Percentiles rank a stretch among this genome's conserved stretches.
Evolutionary conservation across 2,113 vertebrate genomes (phyloP).

Genomic region (Bubo blakistoni): DNA sequence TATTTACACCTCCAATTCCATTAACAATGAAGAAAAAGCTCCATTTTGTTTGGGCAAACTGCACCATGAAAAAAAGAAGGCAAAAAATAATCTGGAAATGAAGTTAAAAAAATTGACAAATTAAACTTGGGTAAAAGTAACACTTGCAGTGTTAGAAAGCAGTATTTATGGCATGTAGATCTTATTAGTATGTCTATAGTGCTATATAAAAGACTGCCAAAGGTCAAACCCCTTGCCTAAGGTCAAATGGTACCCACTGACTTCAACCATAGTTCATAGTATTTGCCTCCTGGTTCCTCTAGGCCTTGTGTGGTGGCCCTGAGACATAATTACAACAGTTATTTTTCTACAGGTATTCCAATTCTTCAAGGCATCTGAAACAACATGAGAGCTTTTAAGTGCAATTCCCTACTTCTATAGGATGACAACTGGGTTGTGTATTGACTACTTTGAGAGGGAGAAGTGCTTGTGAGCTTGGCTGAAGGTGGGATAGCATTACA

Average conservation of each 20-base stretch:
- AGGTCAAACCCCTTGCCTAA: not conserved
- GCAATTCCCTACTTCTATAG: not conserved
- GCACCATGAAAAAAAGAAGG: not conserved
- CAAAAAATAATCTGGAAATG: not conserved
- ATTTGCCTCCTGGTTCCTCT: not conserved
- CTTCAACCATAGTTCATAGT: not conserved
- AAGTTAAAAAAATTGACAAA: not conserved
- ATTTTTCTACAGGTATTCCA: not conserved
- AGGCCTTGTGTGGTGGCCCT: not conserved
- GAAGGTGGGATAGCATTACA: not conserved
- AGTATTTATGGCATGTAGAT: not conserved
- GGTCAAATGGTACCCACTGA: not conserved
- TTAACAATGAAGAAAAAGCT: not conserved
- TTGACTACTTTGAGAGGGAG: not conserved
- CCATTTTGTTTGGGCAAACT: not conserved
- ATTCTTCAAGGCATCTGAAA: not conserved
- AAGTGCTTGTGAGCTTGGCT: not conserved
- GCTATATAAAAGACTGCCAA: not conserved
- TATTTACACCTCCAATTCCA: not conserved
- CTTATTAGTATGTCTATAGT: not conserved
- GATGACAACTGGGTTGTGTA: not conserved
- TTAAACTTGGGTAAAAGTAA: not conserved
- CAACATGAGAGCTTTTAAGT: not conserved
- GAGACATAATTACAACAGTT: not conserved
- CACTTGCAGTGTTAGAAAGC: not conserved